Percentiles rank a stretch among this genome's conserved stretches.
phyloP scores from a whole-genome alignment of 2,888 invertebrate species.

The Lasioglossum leucozonium region DNA sequence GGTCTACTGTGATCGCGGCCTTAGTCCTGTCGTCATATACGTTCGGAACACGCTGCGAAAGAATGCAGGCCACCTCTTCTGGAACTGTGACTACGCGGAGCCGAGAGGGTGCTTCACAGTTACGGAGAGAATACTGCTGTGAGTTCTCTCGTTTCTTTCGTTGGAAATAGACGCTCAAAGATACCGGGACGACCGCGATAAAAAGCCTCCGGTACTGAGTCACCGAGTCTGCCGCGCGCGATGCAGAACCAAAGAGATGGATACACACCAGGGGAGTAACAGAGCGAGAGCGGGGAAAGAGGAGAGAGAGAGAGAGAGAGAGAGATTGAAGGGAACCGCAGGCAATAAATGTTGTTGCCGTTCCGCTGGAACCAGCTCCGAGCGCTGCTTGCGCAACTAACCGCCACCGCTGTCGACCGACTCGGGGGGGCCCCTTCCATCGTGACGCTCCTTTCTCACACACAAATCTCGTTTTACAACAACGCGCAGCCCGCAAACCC shows the following conservation, averaged over 20 bases:
- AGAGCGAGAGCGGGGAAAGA: not conserved
- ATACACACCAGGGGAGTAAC: not conserved
- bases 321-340: not conserved
- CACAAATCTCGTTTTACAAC: constrained; percentile 63
- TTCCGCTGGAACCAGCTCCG: constrained; percentile 62
- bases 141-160: constrained; percentile 17
- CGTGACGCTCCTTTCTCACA: not conserved
- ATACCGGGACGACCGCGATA: constrained; percentile 48
- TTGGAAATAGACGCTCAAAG: constrained; percentile 58
- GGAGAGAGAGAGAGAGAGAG: too few species aligned
- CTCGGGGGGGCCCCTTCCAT: not conserved
- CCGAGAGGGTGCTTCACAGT: too few species aligned
- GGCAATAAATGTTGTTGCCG: constrained; percentile 63
- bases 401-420: constrained; percentile 46
- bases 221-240: constrained; percentile 41
- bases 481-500: constrained; percentile 52
- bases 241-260: not conserved
- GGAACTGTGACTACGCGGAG: too few species aligned
- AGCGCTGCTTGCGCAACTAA: constrained; percentile 70
- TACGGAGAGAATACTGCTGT: too few species aligned
- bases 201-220: constrained; percentile 59
- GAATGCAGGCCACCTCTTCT: too few species aligned
- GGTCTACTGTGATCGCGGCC: too few species aligned
- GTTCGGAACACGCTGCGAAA: too few species aligned
- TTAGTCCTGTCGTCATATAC: too few species aligned